Evolutionary conservation across 1,140 invertebrate species (phyloP), one percentile per base, ranked within the genome.

Genomic region (Proctacanthus coquilletti): DNA sequence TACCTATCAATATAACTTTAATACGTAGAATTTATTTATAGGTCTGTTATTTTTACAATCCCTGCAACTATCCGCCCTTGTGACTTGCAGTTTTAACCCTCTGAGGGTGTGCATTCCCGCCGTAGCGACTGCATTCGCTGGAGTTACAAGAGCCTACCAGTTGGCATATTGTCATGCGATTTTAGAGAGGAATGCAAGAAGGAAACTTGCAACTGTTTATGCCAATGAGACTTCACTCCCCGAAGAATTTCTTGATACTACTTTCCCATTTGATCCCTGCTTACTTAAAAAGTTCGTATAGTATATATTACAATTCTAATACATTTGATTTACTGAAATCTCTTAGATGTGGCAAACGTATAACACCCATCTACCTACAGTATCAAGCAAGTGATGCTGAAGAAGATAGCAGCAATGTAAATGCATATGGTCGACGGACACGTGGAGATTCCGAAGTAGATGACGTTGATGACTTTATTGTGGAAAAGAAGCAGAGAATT

Each of bases 131-230:
- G 80, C 80, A 17, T 96, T 96, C 64, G 82, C 87, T 2, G 75
- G 77, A 0, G 71, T 91, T 4, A 78, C 84, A 2, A 71, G 82
- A 45, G 74, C 74, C n/a, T 82, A 92, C 58, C 89, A 94, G 54
- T 64, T 95, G 31, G 86, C 83, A 4, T 94, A 93, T 62, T 95
- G 89, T 62, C 81, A 89, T 56, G 72, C 86, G 1, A 70, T 94
- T 31, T 81, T 95, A 23, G 85, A 94, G 50, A 73, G 77, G 42
- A 95, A 95, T 63, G 64, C 72, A 3, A 64, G 84, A 25, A 72
- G 68, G 13, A 69, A 69, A 18, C 51, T 88, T 29, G 71, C 74
- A 3, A 65, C 61, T 10, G 65, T 65, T 13, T 70, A 57, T 52
- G 61, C 55, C 17, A 56, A 68, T 52, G 52, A 64, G 15, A 63